Evolutionary conservation across 2,113 vertebrate genomes (phyloP), one percentile per base, ranked within the genome.

Genomic region (Triplophysa tibetana): DNA sequence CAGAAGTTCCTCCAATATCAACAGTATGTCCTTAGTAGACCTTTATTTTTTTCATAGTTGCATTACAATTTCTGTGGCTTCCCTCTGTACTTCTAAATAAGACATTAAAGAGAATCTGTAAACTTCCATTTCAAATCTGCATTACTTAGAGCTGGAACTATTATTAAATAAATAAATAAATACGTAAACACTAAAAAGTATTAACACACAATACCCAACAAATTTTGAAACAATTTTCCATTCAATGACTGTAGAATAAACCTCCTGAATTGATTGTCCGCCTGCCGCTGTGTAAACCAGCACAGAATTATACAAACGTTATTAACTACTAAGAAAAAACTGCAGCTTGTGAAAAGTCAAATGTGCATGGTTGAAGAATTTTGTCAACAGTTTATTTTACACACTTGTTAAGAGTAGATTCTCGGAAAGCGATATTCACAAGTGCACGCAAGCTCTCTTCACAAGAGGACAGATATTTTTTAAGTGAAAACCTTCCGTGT

Each of bases 221-320:
- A 79, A 81, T 66, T 79, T 79, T 41, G 75, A 45, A 29, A 77
- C 77, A 69, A 38, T 72, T 5, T 64, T 76, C 73, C 81, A 80
- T 43, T 75, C 70, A 85, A 78, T 61, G 45, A 67, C 75, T 68
- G 70, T 76, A 75, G 69, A 54, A 73, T 70, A 81, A 76, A 64
- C 75, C 61, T 80, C 63, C 78, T 79, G 75, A 75, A 67, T 69
- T 86, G 84, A 86, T 86, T 86, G 84, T 86, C 82, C 82, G 61
- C 45, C 73, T 83, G 84, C 84, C 77, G 76, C 65, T 19, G 19
- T 79, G 77, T 77, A 79, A 79, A 74, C 67, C 70, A 61, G 70
- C 23, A 52, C 23, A 63, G 21, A 65, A 50, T 33, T 45, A 13
- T 45, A 61, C 45, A 75, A 75, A 61, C 45, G 70, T 41, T 23